Evolutionary conservation across 2,113 vertebrate species (phyloP).

Genomic region (Lasiurus borealis): DNA sequence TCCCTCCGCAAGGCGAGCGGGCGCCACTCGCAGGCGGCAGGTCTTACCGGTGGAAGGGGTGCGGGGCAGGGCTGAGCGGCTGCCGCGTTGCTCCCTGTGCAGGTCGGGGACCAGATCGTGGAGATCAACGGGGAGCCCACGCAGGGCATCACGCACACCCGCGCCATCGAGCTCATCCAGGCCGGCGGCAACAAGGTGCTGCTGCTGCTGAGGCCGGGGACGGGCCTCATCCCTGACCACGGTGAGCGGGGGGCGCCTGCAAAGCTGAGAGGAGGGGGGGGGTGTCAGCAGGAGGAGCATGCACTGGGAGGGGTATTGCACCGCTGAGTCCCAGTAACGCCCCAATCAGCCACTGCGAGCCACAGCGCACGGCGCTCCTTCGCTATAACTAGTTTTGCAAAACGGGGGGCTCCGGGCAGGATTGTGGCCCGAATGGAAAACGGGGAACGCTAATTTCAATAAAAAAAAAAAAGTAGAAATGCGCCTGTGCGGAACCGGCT

Average conservation of each 20-base stretch:
- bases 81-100: conserved; percentile 60
- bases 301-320: neutral
- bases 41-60: neutral
- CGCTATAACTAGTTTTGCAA: neutral
- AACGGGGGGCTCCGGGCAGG: neutral
- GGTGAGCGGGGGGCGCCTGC: conserved; percentile 87
- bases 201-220: conserved; percentile 95
- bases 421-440: neutral
- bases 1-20: neutral
- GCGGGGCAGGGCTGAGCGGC: neutral
- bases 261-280: neutral
- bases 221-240: conserved; percentile 96
- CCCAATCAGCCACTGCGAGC: neutral
- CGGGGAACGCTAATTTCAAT: neutral
- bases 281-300: neutral
- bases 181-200: conserved; percentile 96
- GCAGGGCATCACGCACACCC: conserved; percentile 98
- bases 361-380: neutral
- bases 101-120: conserved; percentile 99
- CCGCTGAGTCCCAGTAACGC: neutral
- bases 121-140: conserved; percentile 99
- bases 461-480: conserved; percentile 12
- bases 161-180: conserved; percentile 98
- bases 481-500: neutral
- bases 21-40: rapidly evolving